These are phyloP conservation scores for Dromococcyx pavoninus DNA, from an alignment of 2,797 vertebrate genomes.

Conservation along the genomic window DNA sequence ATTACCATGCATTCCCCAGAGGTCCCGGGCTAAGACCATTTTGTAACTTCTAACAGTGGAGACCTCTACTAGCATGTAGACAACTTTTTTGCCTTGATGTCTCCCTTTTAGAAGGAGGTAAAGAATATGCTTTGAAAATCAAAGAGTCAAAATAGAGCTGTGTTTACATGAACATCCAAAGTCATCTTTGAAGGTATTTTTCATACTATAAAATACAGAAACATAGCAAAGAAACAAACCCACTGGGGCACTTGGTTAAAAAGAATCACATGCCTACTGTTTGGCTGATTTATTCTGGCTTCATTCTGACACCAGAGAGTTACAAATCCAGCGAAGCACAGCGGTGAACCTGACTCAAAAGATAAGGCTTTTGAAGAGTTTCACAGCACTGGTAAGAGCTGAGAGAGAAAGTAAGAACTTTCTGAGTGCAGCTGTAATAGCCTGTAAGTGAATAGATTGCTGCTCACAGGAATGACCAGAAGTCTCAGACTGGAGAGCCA, in stretches of 20 bases:
- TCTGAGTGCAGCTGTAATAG: background rate
- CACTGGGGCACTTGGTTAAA: background rate
- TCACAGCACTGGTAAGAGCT: background rate
- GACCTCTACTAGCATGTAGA: background rate
- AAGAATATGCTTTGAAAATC: background rate
- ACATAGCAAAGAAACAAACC: background rate
- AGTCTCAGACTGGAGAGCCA: background rate
- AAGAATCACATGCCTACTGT: background rate
- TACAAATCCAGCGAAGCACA: background rate
- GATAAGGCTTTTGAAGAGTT: slow-evolving; percentile 19
- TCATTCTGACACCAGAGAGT: background rate
- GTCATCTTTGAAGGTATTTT: background rate
- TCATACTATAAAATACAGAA: background rate
- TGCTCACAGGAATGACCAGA: background rate
- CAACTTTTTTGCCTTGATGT: background rate
- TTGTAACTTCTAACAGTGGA: background rate
- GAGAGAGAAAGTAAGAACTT: background rate
- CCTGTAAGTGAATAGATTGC: background rate
- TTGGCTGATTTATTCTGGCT: background rate
- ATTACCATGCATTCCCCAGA: background rate
- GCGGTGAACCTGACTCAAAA: slow-evolving; percentile 5
- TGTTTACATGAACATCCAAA: background rate
- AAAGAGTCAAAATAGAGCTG: background rate
- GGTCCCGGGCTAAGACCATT: background rate
- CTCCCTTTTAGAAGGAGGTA: background rate